phyloP scores from a whole-genome alignment of 2,888 invertebrate genomes.

The Ganaspis brasiliensis region DNA sequence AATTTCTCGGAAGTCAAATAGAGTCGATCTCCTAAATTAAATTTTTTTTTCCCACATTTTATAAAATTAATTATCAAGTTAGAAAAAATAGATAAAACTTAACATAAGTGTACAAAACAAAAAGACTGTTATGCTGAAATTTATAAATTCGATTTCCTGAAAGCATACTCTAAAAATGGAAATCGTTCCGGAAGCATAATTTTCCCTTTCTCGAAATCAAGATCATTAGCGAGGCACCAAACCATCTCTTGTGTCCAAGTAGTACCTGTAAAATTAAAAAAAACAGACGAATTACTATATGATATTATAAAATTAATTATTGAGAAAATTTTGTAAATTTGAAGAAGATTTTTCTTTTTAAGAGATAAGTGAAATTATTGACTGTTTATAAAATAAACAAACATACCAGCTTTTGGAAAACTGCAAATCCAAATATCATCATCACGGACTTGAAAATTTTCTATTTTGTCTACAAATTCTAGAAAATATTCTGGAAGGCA shows the following conservation, averaged over 20 bases:
- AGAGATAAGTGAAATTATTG: no score
- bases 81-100: no score
- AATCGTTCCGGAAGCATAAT: no score
- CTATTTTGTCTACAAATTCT: constrained; percentile 78
- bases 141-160: no score
- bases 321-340: no score
- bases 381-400: no score
- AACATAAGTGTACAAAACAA: no score
- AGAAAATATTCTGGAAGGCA: constrained; percentile 80
- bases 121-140: no score
- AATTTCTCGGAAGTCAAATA: constrained; percentile 78
- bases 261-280: constrained; percentile 82
- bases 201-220: constrained; percentile 84
- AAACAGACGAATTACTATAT: no score
- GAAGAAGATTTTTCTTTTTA: no score
- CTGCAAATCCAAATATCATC: constrained; percentile 83
- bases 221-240: constrained; percentile 85
- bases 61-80: not conserved
- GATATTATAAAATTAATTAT: no score
- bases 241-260: constrained; percentile 91
- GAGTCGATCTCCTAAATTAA: constrained; percentile 61
- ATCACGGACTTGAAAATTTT: constrained; percentile 80
- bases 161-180: constrained; percentile 86
- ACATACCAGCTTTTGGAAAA: constrained; percentile 84
- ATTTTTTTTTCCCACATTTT: not conserved